Percentiles rank a stretch among this genome's conserved stretches.
Evolutionary conservation across 2,113 vertebrate genomes (phyloP).

Genomic region (Colius striatus): DNA sequence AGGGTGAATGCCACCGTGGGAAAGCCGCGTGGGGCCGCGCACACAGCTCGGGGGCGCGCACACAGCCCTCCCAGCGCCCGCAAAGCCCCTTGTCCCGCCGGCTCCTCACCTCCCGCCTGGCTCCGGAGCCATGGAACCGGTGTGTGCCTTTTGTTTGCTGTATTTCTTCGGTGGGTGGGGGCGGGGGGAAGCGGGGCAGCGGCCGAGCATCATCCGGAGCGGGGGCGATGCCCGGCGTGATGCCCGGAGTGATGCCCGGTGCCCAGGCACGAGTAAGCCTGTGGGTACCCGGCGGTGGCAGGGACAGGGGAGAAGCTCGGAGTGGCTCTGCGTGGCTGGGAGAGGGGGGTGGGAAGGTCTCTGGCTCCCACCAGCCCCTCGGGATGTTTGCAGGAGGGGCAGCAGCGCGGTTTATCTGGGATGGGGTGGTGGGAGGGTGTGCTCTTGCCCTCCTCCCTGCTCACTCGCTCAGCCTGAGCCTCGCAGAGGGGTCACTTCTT

Average conservation of each 20-base stretch:
- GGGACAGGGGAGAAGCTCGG: background rate
- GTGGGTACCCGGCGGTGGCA: background rate
- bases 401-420: rapidly evolving
- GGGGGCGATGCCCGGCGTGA: background rate
- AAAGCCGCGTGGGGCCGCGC: background rate
- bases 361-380: rapidly evolving
- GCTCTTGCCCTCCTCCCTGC: background rate
- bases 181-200: background rate
- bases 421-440: rapidly evolving
- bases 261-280: background rate
- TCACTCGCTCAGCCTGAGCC: background rate
- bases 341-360: rapidly evolving
- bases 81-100: background rate
- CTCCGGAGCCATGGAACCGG: background rate
- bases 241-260: background rate
- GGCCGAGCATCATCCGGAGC: background rate
- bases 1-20: background rate
- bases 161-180: background rate
- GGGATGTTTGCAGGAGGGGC: background rate
- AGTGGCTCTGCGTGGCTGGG: rapidly evolving
- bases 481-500: rapidly evolving
- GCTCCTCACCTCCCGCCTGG: background rate
- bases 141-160: background rate
- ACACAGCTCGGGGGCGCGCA: background rate
- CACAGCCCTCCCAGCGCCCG: background rate